Percentiles rank a stretch among this genome's conserved stretches.
These are phyloP conservation scores for Nephrotoma appendiculata DNA, from an alignment of 2,888 invertebrate genomes.

Conservation along the genomic window DNA sequence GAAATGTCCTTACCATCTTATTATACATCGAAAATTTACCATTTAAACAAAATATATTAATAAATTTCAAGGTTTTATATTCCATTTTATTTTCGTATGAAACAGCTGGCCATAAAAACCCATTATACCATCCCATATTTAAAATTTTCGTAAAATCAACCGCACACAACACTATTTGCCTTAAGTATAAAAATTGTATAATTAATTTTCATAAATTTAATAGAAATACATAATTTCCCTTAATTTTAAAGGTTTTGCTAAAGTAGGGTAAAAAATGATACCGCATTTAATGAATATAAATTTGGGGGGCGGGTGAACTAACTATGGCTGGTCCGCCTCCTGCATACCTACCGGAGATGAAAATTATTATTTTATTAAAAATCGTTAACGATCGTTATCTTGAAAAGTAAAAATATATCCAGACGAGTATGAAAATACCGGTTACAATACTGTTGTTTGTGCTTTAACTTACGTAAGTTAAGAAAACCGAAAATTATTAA, in stretches of 20 bases:
- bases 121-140: background rate
- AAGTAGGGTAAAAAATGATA: background rate
- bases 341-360: background rate
- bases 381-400: background rate
- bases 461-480: background rate
- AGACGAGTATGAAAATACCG: background rate
- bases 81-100: background rate
- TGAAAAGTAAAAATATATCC: background rate
- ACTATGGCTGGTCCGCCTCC: no score
- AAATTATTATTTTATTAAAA: background rate
- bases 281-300: no score
- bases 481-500: background rate
- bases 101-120: background rate
- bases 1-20: no score
- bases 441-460: background rate
- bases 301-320: no score
- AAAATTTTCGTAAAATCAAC: background rate
- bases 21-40: no score
- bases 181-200: background rate
- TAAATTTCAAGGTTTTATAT: background rate
- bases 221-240: background rate
- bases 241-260: background rate
- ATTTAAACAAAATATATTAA: background rate
- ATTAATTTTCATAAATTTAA: background rate
- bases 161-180: background rate